These are phyloP conservation scores for Hexactinellida sp. DNA, from an alignment of 37 sponge, comb jelly and placozoan species.

Conservation along the genomic window DNA sequence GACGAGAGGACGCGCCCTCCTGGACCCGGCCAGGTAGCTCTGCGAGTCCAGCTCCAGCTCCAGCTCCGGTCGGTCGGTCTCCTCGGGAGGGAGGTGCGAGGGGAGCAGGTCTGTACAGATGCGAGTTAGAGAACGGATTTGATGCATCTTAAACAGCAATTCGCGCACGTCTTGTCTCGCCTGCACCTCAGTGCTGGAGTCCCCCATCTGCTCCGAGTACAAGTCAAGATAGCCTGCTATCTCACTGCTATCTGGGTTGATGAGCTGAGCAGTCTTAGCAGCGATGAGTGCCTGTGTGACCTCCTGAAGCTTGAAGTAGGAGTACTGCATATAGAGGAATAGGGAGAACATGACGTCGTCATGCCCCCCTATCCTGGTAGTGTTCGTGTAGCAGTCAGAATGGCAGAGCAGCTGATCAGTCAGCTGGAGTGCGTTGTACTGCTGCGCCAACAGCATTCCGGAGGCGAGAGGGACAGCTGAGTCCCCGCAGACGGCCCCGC, in stretches of 20 bases:
- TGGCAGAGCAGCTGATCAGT: neutral
- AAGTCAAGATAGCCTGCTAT: neutral
- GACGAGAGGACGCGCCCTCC: neutral
- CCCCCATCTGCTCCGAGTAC: neutral
- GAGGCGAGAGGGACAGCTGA: neutral
- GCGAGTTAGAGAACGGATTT: neutral
- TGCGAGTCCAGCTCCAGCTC: neutral
- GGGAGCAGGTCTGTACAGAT: neutral
- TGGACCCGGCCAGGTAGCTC: neutral
- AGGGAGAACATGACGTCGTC: neutral
- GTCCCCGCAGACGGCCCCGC: neutral
- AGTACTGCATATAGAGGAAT: neutral
- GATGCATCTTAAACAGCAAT: neutral
- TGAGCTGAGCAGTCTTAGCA: conserved; percentile 3
- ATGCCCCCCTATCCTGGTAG: neutral
- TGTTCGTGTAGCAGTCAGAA: neutral
- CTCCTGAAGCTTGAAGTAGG: neutral
- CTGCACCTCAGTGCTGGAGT: neutral
- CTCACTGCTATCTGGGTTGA: neutral
- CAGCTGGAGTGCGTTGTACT: neutral
- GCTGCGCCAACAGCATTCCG: neutral
- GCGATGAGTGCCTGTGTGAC: neutral
- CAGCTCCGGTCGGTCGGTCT: neutral
- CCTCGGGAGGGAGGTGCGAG: neutral
- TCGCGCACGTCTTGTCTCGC: neutral